phyloP scores from a whole-genome alignment of 2,797 vertebrate species.

The Melanotaenia parkinsoni region DNA sequence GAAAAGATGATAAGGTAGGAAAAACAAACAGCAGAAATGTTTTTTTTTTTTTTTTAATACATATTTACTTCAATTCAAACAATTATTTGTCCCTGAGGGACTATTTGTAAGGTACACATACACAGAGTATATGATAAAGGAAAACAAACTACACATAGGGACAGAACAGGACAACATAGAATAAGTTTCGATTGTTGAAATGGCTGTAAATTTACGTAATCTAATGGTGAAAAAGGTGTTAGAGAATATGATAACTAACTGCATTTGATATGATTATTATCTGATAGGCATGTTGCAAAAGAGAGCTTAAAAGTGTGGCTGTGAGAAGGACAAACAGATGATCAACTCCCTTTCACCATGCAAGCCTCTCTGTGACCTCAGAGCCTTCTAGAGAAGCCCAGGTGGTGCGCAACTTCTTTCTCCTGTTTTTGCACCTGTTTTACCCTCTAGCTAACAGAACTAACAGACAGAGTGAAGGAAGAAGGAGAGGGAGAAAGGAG shows the following conservation, averaged over 20 bases:
- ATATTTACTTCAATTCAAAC: neutral
- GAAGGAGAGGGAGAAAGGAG: constrained; percentile 24
- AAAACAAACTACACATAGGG: neutral
- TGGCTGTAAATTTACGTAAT: neutral
- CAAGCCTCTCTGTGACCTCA: constrained; percentile 12
- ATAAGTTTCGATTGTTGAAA: neutral
- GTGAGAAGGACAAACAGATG: neutral
- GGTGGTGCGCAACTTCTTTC: constrained; percentile 44
- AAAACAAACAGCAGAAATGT: neutral
- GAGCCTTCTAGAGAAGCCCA: constrained; percentile 42
- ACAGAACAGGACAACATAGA: neutral
- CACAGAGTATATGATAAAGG: neutral
- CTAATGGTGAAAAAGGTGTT: neutral
- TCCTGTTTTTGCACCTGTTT: constrained; percentile 57
- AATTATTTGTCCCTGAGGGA: neutral
- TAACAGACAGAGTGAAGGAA: constrained; percentile 36
- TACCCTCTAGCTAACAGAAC: constrained; percentile 48
- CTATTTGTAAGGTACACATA: neutral
- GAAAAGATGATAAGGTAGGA: neutral
- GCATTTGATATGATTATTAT: neutral
- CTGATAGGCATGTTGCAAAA: neutral
- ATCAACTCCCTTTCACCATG: constrained; percentile 2
- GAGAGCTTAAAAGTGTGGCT: neutral
- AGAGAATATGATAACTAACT: neutral
- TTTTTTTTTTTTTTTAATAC: constrained; percentile 9